These are phyloP conservation scores for Poecile montanus DNA, from an alignment of 2,797 vertebrate genomes.

Conservation along the genomic window DNA sequence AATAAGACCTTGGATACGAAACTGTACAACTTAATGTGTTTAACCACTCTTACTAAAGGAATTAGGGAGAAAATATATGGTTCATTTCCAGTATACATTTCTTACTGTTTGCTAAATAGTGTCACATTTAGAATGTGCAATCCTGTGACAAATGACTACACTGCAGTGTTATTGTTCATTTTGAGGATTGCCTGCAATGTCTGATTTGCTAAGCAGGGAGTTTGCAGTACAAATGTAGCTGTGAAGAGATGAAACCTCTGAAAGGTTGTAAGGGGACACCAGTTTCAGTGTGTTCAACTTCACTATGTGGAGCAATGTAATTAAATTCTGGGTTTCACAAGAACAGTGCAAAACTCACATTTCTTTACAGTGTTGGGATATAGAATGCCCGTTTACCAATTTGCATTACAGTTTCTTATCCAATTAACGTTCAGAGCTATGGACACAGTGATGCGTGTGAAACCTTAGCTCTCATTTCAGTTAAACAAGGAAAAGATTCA, in stretches of 20 bases:
- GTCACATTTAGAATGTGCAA: background rate
- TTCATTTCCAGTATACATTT: constrained; percentile 14
- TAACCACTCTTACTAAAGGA: background rate
- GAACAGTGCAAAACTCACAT: constrained; percentile 44
- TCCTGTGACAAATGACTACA: background rate
- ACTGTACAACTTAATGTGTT: background rate
- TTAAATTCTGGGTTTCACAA: constrained; percentile 44
- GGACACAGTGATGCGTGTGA: background rate
- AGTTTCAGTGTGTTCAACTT: background rate
- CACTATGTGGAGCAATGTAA: background rate
- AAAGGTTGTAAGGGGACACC: background rate
- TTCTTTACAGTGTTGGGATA: background rate
- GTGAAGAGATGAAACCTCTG: background rate
- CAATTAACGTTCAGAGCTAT: constrained; percentile 27
- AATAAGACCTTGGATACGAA: background rate
- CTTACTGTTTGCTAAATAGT: background rate
- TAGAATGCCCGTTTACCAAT: constrained; percentile 20
- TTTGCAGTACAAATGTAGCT: background rate
- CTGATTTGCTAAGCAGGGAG: background rate
- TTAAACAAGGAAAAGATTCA: constrained; percentile 23
- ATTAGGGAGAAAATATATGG: background rate
- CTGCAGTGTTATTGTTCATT: background rate
- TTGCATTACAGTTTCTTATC: constrained; percentile 52
- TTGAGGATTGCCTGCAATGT: background rate
- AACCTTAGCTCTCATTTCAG: constrained; percentile 22